These are phyloP conservation scores for Heteromyza rotundicornis DNA, from an alignment of 2,888 invertebrate species.

Conservation along the genomic window DNA sequence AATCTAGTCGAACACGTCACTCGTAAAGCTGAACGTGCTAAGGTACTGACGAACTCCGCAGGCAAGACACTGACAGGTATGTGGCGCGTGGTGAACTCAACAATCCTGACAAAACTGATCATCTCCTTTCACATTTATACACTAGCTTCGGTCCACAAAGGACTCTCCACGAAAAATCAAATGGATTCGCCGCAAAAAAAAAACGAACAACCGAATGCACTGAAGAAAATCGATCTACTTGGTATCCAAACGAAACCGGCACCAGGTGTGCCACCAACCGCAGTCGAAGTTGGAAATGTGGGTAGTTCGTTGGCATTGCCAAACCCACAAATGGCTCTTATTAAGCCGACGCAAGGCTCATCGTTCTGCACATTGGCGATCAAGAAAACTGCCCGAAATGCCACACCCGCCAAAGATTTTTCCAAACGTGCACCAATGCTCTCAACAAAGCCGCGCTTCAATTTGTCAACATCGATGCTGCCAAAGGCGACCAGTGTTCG, in stretches of 20 bases:
- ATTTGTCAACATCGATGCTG: constrained; percentile 32
- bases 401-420: constrained; percentile 9
- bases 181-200: constrained; percentile 1
- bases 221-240: constrained; percentile 39
- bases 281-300: constrained; percentile 9
- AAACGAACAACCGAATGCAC: constrained; percentile 35
- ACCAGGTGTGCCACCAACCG: not conserved
- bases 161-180: constrained; percentile 5
- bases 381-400: constrained; percentile 22
- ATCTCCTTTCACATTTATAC: not conserved
- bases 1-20: constrained; percentile 69
- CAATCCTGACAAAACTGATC: not conserved
- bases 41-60: constrained; percentile 45
- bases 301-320: constrained; percentile 13
- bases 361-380: too few relatives aligned
- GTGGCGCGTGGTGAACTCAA: not conserved
- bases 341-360: constrained; percentile 6
- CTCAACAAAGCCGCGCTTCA: constrained; percentile 36
- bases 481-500: not conserved
- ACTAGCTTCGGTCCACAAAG: constrained; percentile 29
- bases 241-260: constrained; percentile 5
- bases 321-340: constrained; percentile 22
- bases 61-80: constrained; percentile 33
- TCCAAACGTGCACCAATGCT: not conserved
- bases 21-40: constrained; percentile 61